phyloP scores from a whole-genome alignment of 2,797 vertebrate species.

The Chrysocyon brachyurus region DNA sequence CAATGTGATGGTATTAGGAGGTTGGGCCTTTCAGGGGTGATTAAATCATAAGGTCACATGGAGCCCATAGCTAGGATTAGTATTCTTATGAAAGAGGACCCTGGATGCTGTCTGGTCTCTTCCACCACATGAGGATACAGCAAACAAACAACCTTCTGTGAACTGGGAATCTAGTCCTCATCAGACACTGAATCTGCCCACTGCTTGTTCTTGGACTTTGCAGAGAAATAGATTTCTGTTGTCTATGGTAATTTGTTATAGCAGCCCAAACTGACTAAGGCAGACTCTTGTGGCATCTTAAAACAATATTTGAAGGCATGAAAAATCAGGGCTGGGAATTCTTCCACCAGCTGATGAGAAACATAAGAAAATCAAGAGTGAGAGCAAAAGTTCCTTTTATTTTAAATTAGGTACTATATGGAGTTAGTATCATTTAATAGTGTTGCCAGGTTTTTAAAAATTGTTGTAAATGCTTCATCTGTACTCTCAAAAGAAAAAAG shows the following conservation, averaged over 20 bases:
- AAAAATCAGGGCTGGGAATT: neutral
- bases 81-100: neutral
- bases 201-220: neutral
- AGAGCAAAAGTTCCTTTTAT: neutral
- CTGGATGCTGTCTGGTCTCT: neutral
- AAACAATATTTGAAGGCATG: neutral
- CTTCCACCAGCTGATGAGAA: neutral
- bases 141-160: neutral
- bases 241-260: neutral
- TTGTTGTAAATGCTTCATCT: slow-evolving; percentile 11
- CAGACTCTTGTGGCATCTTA: neutral
- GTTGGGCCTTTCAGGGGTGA: neutral
- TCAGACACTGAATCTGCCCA: neutral
- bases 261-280: neutral
- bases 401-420: slow-evolving; percentile 41
- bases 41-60: neutral
- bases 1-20: neutral
- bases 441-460: slow-evolving; percentile 2
- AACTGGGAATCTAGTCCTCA: neutral
- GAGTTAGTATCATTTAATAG: neutral
- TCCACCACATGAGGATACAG: neutral
- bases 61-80: neutral
- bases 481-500: neutral
- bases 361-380: neutral
- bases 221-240: neutral